Conservation (phyloP, 2,888 invertebrate species). For the Apoda limacodes region DNA sequence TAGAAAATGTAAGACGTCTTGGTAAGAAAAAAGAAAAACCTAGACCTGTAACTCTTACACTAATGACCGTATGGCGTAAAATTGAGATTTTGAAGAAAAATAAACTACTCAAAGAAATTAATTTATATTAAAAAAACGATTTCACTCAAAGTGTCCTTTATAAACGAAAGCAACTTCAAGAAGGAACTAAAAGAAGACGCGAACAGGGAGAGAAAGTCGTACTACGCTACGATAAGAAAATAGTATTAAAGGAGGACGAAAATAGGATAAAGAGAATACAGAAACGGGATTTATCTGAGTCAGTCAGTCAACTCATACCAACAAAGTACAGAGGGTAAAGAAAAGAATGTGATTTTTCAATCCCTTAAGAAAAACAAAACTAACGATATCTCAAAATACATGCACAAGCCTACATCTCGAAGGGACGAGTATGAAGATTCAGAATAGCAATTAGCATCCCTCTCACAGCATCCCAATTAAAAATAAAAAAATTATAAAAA, state of each 20-base stretch:
- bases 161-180: constrained; percentile 16
- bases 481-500: constrained; percentile 8
- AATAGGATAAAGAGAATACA: constrained; percentile 1
- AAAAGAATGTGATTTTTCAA: neutral
- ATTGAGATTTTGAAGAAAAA: constrained; percentile 19
- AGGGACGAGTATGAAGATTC: neutral
- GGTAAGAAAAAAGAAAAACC: constrained; percentile 12
- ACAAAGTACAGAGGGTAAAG: neutral
- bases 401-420: neutral
- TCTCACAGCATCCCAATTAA: no score
- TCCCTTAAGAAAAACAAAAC: neutral
- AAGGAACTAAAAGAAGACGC: constrained; percentile 10
- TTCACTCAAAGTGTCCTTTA: constrained; percentile 12
- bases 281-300: neutral
- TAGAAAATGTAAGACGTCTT: constrained; percentile 13
- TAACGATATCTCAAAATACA: neutral
- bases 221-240: constrained; percentile 11
- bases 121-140: constrained; percentile 14
- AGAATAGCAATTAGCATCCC: neutral
- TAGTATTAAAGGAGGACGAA: constrained; percentile 3
- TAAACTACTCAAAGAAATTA: constrained; percentile 7
- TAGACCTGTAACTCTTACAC: constrained; percentile 14
- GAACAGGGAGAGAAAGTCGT: constrained; percentile 11
- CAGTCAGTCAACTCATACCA: neutral
- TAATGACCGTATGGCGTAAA: constrained; percentile 17